Evolutionary conservation across 2,888 invertebrate genomes (phyloP).

Genomic region (Acrocyrtus sp.): DNA sequence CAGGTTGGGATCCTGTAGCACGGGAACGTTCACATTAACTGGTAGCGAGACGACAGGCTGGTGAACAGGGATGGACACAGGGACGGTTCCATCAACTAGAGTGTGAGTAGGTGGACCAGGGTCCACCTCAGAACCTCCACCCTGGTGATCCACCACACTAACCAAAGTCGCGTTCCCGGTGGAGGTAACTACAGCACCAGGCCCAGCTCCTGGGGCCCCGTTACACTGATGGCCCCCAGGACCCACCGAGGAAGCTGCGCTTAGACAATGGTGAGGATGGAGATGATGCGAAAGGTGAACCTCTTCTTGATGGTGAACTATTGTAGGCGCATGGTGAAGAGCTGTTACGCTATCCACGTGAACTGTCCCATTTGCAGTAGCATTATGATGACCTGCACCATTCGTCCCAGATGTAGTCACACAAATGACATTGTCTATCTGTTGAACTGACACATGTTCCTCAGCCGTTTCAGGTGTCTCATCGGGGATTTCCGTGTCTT

Average conservation of each 20-base stretch:
- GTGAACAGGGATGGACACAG: conserved; percentile 41
- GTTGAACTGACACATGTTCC: conserved; percentile 52
- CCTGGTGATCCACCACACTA: conserved; percentile 42
- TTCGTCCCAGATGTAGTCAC: conserved; percentile 45
- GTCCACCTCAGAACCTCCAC: conserved; percentile 18
- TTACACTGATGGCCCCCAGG: conserved; percentile 20
- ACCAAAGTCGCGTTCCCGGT: conserved; percentile 39
- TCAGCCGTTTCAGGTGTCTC: conserved; percentile 39
- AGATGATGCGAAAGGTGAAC: conserved; percentile 29
- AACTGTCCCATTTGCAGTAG: conserved; percentile 38
- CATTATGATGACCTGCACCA: conserved; percentile 7
- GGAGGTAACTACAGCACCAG: conserved; percentile 33
- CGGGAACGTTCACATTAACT: conserved; percentile 52
- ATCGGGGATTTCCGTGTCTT: conserved; percentile 59
- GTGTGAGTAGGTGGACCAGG: conserved; percentile 30
- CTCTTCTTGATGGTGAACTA: conserved; percentile 45
- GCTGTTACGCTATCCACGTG: conserved; percentile 18
- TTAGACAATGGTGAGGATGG: conserved; percentile 35
- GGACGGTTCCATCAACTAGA: conserved; percentile 46
- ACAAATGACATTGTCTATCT: conserved; percentile 54
- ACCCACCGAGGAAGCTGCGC: conserved; percentile 20
- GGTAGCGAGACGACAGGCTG: conserved; percentile 52
- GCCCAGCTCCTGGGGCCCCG: conserved; percentile 8
- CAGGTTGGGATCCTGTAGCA: conserved; percentile 44
- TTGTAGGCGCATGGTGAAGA: conserved; percentile 37